phyloP scores from a whole-genome alignment of 2,888 invertebrate genomes.

The Apamea sordens region DNA sequence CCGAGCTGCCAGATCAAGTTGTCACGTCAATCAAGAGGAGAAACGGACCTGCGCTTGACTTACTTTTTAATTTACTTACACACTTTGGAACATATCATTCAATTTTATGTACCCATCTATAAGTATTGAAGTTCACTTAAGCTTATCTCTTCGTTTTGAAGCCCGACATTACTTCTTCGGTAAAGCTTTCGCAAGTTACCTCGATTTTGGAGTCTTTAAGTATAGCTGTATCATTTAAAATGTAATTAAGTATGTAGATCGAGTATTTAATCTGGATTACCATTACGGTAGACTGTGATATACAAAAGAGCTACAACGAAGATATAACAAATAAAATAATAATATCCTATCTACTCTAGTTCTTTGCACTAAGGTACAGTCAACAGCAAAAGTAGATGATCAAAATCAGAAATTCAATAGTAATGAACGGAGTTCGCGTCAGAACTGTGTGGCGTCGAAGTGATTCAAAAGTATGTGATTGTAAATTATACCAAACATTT shows the following conservation, averaged over 20 bases:
- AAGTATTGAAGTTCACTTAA: conserved; percentile 47
- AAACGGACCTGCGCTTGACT: conserved; percentile 77
- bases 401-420: no score
- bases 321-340: not conserved
- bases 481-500: no score
- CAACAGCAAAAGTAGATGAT: no score
- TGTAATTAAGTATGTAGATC: conserved; percentile 15
- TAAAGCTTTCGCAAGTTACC: conserved; percentile 41
- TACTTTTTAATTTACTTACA: conserved; percentile 73
- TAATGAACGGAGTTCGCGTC: no score
- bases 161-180: conserved; percentile 32
- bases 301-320: not conserved
- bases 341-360: not conserved
- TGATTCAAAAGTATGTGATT: no score
- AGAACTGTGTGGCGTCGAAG: no score
- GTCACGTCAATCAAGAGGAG: conserved; percentile 82
- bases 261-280: not conserved
- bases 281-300: not conserved
- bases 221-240: conserved; percentile 20
- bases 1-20: conserved; percentile 72
- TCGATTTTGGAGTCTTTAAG: conserved; percentile 31
- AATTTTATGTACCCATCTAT: conserved; percentile 47
- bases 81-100: conserved; percentile 59
- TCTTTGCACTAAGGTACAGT: not conserved
- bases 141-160: conserved; percentile 52